Conservation (phyloP, 1,140 invertebrate species). For the Conopomorpha cramerella region DNA sequence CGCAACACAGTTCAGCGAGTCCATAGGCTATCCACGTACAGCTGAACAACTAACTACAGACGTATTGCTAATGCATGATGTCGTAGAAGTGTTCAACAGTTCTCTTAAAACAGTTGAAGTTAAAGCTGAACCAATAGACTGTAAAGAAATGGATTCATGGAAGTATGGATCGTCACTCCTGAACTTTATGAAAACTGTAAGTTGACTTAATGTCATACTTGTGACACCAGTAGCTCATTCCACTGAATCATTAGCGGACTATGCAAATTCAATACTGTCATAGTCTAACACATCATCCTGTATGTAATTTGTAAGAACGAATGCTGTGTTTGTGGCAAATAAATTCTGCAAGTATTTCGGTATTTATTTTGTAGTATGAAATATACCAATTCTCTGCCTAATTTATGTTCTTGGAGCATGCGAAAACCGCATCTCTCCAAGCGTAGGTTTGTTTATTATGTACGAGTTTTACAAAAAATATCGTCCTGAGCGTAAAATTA, state of each 20-base stretch:
- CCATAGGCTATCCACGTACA: constrained; percentile 11
- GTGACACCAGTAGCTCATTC: too few species aligned
- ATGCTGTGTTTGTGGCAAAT: too few species aligned
- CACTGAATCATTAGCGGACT: too few species aligned
- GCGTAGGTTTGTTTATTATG: background rate
- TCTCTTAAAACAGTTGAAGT: constrained; percentile 23
- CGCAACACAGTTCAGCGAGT: too few species aligned
- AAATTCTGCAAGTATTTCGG: too few species aligned
- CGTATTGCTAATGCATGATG: constrained; percentile 33
- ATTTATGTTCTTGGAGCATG: too few species aligned
- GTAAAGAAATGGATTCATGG: constrained; percentile 30
- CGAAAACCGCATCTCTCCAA: background rate
- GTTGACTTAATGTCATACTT: too few species aligned
- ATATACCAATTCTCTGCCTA: too few species aligned
- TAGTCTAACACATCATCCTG: too few species aligned
- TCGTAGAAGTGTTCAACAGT: constrained; percentile 22
- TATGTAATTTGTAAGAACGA: too few species aligned
- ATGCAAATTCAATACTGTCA: too few species aligned
- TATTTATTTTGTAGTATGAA: too few species aligned
- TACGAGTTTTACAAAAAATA: background rate
- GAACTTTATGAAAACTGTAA: constrained; percentile 48
- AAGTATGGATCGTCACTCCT: constrained; percentile 30
- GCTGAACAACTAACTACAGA: constrained; percentile 26
- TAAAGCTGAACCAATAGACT: constrained; percentile 12
- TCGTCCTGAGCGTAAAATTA: constrained; percentile 1